Evolutionary conservation across 2,888 invertebrate genomes (phyloP).

Genomic region (Cosmorhoe ocellata): DNA sequence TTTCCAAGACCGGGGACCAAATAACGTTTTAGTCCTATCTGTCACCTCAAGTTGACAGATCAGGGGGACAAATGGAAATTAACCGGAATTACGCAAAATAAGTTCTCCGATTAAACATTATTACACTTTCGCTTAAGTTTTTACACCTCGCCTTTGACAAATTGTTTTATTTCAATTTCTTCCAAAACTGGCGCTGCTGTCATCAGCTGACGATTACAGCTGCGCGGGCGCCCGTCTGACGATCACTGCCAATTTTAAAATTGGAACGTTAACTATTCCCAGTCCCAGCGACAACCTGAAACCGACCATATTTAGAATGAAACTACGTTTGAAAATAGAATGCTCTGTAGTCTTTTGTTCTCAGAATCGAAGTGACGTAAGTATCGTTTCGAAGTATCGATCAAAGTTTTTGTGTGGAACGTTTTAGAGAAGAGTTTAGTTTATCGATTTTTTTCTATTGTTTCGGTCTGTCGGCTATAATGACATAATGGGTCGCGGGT

Average conservation of each 20-base stretch:
- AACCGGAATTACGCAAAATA: too few species aligned
- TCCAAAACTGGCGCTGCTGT: slow-evolving; percentile 39
- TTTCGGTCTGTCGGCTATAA: slow-evolving; percentile 77
- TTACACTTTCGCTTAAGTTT: slow-evolving; percentile 3
- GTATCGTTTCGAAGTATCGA: slow-evolving; percentile 18
- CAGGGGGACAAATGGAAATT: too few species aligned
- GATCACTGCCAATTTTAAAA: slow-evolving; percentile 62
- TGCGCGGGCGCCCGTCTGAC: slow-evolving; percentile 63
- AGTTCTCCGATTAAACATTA: too few species aligned
- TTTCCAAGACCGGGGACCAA: too few species aligned
- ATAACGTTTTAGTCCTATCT: too few species aligned
- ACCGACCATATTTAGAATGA: slow-evolving; percentile 42
- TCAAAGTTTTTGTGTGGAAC: slow-evolving; percentile 20
- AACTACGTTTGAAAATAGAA: slow-evolving; percentile 40
- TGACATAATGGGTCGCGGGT: slow-evolving; percentile 80
- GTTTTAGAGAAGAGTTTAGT: slow-evolving; percentile 31
- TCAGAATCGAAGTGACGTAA: slow-evolving; percentile 38
- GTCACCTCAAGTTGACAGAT: too few species aligned
- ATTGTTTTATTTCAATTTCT: slow-evolving; percentile 31
- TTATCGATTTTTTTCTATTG: slow-evolving; percentile 50
- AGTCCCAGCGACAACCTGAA: slow-evolving; percentile 35
- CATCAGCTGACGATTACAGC: slow-evolving; percentile 54
- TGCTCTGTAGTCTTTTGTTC: slow-evolving; percentile 33
- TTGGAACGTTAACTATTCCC: slow-evolving; percentile 51
- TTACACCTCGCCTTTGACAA: slow-evolving; percentile 22